Percentiles rank a stretch among this genome's conserved stretches.
Conservation (phyloP, 2,888 invertebrate genomes). For the Leistus spinibarbis region DNA sequence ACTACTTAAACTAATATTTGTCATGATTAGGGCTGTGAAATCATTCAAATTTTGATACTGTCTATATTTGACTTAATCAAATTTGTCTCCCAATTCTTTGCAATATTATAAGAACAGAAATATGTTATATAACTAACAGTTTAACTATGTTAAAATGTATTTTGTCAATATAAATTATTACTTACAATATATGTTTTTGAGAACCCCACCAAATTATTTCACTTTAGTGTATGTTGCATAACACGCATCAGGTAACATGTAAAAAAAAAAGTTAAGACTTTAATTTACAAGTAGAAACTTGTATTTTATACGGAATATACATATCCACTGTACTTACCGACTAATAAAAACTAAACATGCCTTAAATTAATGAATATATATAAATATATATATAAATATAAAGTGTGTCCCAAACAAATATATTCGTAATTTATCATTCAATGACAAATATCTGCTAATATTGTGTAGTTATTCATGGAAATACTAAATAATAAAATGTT, state of each 20-base stretch:
- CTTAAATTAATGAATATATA: no score
- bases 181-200: background rate
- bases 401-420: no score
- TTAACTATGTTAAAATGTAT: background rate
- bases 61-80: background rate
- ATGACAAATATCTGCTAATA: background rate
- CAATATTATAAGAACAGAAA: background rate
- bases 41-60: background rate
- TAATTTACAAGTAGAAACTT: background rate
- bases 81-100: background rate
- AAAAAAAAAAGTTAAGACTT: no score
- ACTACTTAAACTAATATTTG: background rate
- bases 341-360: no score
- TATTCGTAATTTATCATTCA: background rate
- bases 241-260: no score
- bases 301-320: background rate
- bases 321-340: no score
- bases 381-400: background rate
- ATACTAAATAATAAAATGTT: no score
- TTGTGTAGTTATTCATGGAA: background rate
- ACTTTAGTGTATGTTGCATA: no score
- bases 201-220: no score
- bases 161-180: background rate
- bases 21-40: background rate
- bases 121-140: background rate